phyloP scores from a whole-genome alignment of 2,113 vertebrate species.

The Crotalus horridus region DNA sequence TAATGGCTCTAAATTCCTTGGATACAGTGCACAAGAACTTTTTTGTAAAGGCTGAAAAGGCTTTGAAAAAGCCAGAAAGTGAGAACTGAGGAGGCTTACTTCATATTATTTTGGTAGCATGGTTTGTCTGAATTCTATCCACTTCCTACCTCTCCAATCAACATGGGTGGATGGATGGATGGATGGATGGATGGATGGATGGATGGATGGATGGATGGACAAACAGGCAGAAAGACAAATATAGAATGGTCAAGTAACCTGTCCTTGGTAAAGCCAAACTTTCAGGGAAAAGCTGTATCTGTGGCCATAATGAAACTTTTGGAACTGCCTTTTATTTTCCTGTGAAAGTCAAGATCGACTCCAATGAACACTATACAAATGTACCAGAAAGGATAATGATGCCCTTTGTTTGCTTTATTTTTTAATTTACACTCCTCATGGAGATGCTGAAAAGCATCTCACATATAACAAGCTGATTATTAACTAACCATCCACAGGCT shows the following conservation, averaged over 20 bases:
- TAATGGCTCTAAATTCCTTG: not conserved
- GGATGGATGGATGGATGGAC: too few relatives aligned
- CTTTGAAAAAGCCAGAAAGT: not conserved
- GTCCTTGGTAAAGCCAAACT: not conserved
- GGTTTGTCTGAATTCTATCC: not conserved
- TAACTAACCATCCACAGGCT: slow-evolving; percentile 37
- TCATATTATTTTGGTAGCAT: not conserved
- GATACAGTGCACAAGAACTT: not conserved
- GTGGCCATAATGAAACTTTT: not conserved
- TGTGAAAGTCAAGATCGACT: not conserved
- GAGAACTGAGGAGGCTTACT: not conserved
- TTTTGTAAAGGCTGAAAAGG: not conserved
- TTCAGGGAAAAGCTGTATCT: not conserved
- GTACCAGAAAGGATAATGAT: slow-evolving; percentile 29
- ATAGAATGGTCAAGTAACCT: not conserved
- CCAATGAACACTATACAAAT: slow-evolving; percentile 12
- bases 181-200: too few relatives aligned
- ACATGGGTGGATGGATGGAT: not conserved
- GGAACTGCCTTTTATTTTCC: not conserved
- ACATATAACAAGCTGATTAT: slow-evolving; percentile 43
- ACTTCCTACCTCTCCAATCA: not conserved
- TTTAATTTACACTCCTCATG: slow-evolving; percentile 42
- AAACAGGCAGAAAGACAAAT: not conserved
- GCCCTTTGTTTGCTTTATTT: slow-evolving; percentile 12
- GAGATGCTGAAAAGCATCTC: slow-evolving; percentile 42